These are phyloP conservation scores for Phaonia tiefii DNA, from an alignment of 2,888 invertebrate genomes.

Conservation along the genomic window DNA sequence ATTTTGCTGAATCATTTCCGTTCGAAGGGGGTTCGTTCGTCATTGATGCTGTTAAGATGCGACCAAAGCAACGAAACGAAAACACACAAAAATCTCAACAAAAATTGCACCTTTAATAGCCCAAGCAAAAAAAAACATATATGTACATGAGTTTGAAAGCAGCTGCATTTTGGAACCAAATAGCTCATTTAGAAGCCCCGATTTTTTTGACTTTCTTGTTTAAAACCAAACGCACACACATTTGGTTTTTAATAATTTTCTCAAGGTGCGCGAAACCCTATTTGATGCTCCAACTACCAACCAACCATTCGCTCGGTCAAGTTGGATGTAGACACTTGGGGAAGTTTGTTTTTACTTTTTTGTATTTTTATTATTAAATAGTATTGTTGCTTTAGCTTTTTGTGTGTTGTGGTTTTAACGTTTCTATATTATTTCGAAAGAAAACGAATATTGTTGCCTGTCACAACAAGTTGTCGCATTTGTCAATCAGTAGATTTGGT, in stretches of 20 bases:
- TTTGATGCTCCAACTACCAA: not conserved
- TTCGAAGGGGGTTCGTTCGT: too few relatives aligned
- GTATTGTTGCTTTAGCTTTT: too few relatives aligned
- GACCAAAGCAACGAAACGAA: not conserved
- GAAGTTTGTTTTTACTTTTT: too few relatives aligned
- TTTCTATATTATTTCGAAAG: slow-evolving; percentile 35
- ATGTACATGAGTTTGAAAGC: not conserved
- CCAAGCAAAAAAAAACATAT: not conserved
- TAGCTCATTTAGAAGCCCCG: slow-evolving; percentile 34
- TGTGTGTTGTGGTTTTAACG: slow-evolving; percentile 5
- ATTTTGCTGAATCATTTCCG: slow-evolving; percentile 53
- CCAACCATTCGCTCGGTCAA: too few relatives aligned
- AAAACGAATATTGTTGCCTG: slow-evolving; percentile 59
- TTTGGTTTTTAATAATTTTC: slow-evolving; percentile 17
- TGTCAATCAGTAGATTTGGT: slow-evolving; percentile 51
- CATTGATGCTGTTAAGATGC: too few relatives aligned
- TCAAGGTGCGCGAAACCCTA: slow-evolving; percentile 63
- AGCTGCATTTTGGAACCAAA: slow-evolving; percentile 17
- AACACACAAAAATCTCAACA: slow-evolving; percentile 32
- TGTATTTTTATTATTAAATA: too few relatives aligned
- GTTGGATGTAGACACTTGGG: too few relatives aligned
- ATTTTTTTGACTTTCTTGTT: slow-evolving; percentile 39
- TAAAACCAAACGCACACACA: slow-evolving; percentile 24
- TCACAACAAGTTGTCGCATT: slow-evolving; percentile 37
- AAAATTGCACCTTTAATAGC: slow-evolving; percentile 56